Conservation (phyloP, 2,888 invertebrate genomes). For the Automeris io region DNA sequence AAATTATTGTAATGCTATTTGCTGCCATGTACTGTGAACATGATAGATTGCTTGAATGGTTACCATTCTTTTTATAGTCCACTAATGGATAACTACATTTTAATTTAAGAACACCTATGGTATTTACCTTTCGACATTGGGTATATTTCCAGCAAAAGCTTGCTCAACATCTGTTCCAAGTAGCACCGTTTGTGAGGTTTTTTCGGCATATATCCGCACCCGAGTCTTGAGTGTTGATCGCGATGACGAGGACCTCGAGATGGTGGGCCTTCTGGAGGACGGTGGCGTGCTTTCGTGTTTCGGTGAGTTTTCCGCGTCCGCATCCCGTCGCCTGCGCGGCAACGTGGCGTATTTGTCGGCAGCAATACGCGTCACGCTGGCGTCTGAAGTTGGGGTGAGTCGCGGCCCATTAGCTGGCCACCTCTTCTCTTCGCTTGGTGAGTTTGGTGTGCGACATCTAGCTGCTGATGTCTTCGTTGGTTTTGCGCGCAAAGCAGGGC, state of each 20-base stretch:
- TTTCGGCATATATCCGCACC: conserved; percentile 88
- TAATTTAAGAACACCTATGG: too few relatives aligned
- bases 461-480: conserved; percentile 76
- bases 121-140: conserved; percentile 65
- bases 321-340: conserved; percentile 83
- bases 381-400: conserved; percentile 44
- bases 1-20: too few relatives aligned
- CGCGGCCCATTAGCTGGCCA: conserved; percentile 79
- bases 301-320: conserved; percentile 76
- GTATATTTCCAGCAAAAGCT: conserved; percentile 79
- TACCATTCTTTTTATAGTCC: too few relatives aligned
- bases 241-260: conserved; percentile 56
- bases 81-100: too few relatives aligned
- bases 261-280: conserved; percentile 51
- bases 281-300: conserved; percentile 58
- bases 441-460: conserved; percentile 77
- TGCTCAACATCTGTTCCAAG: conserved; percentile 84
- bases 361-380: conserved; percentile 59
- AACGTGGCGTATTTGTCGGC: conserved; percentile 87
- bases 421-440: conserved; percentile 83
- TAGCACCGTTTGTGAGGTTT: conserved; percentile 85
- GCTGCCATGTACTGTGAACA: too few relatives aligned
- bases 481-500: conserved; percentile 61
- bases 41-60: too few relatives aligned
- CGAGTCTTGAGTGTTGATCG: conserved; percentile 55